Percentiles rank a stretch among this genome's conserved stretches.
Evolutionary conservation across 1,140 invertebrate genomes (phyloP).

Genomic region (Trachymyrmex cornetzi): DNA sequence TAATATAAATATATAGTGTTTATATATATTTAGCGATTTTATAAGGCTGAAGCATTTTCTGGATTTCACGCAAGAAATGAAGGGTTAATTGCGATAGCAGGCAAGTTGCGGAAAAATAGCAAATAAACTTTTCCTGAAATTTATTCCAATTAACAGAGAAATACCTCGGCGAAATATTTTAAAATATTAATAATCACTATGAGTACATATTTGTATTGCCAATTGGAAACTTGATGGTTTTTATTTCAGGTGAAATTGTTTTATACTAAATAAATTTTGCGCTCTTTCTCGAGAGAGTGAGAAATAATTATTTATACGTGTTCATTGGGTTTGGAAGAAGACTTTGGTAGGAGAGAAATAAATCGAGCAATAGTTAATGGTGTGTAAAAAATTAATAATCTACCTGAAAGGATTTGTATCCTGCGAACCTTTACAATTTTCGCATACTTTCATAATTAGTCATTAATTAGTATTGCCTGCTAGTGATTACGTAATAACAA

Average conservation of each 20-base stretch:
- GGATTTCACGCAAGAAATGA: too few species aligned
- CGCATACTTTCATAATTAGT: neutral
- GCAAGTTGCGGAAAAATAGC: neutral
- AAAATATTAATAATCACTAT: too few species aligned
- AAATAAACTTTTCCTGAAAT: neutral
- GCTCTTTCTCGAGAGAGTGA: neutral
- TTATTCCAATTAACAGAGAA: neutral
- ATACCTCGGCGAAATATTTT: neutral
- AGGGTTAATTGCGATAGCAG: neutral
- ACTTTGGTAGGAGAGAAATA: neutral
- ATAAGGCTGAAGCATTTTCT: too few species aligned
- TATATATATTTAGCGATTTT: too few species aligned
- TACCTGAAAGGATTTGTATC: neutral
- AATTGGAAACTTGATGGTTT: neutral
- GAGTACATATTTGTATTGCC: neutral
- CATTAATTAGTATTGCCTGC: conserved; percentile 28
- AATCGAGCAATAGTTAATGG: conserved; percentile 37
- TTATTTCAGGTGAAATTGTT: neutral
- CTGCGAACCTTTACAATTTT: neutral
- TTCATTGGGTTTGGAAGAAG: conserved; percentile 38
- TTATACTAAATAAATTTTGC: neutral
- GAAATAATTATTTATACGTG: conserved; percentile 26
- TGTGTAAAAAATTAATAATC: conserved; percentile 23
- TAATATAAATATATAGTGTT: too few species aligned
- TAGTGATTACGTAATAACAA: conserved; percentile 19